Evolutionary conservation across 2,797 vertebrate species (phyloP).

Genomic region (Myiotriccus ornatus): DNA sequence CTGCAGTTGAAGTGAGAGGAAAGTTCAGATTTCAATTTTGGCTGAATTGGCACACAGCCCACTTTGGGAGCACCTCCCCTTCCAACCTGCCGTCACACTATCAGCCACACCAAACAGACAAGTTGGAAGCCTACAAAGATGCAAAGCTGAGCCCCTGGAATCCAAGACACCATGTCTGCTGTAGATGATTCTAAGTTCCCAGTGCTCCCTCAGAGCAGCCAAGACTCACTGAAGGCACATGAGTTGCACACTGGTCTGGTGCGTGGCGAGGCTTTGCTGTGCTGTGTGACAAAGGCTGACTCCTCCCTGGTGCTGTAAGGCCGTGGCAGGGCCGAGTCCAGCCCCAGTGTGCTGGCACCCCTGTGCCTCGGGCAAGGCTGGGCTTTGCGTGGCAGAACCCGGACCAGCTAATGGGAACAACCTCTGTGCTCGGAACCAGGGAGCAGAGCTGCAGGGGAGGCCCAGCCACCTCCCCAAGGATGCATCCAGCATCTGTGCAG

Average conservation of each 20-base stretch:
- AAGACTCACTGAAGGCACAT: neutral
- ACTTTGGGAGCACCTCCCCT: neutral
- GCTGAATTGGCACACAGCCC: neutral
- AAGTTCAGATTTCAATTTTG: neutral
- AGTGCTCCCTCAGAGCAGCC: neutral
- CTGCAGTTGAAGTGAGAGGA: constrained; percentile 69
- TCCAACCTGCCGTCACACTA: neutral
- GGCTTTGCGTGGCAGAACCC: neutral
- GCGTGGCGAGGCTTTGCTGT: fast-evolving
- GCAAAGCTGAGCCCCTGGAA: neutral
- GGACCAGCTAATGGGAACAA: fast-evolving
- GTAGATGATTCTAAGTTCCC: fast-evolving
- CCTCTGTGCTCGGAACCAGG: neutral
- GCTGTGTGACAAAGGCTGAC: neutral
- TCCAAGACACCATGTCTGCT: neutral
- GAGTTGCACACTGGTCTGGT: neutral
- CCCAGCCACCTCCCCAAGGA: neutral
- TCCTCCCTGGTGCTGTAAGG: neutral
- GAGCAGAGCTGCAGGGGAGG: neutral
- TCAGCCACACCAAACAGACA: neutral
- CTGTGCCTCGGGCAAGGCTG: fast-evolving
- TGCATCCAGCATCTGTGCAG: neutral
- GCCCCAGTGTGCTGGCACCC: fast-evolving
- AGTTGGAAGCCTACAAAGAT: neutral
- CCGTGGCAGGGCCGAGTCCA: fast-evolving